Evolutionary conservation across 2,888 invertebrate species (phyloP).

Genomic region (Andrena camellia): DNA sequence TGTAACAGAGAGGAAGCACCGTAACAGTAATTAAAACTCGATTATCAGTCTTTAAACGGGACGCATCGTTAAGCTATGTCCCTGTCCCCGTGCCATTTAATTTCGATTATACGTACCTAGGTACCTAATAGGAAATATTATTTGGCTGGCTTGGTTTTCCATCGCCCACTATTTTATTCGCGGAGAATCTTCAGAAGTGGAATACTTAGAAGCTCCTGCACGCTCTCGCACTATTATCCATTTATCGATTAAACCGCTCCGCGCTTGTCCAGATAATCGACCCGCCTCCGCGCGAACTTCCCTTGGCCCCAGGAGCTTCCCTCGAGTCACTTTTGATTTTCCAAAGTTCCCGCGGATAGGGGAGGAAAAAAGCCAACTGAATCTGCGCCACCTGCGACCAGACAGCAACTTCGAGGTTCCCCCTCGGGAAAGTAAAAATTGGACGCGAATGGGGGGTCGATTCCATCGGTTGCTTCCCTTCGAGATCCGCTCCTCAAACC

Average conservation of each 20-base stretch:
- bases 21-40: constrained; percentile 8
- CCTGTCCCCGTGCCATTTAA: no score
- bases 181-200: background rate
- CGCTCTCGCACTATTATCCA: background rate
- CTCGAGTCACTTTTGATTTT: constrained; percentile 9
- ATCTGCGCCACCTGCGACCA: constrained; percentile 35
- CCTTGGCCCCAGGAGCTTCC: background rate
- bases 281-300: background rate
- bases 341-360: background rate
- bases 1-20: background rate
- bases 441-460: constrained; percentile 18
- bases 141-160: background rate
- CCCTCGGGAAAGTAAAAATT: constrained; percentile 11
- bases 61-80: background rate
- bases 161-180: no score
- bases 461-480: background rate
- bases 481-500: background rate
- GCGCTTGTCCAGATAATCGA: background rate
- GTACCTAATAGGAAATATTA: background rate
- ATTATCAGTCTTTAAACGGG: background rate
- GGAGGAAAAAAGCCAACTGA: background rate
- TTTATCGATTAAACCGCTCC: constrained; percentile 10
- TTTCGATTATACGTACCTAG: background rate
- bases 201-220: background rate
- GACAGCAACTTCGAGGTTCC: constrained; percentile 4